Evolutionary conservation across 2,797 vertebrate species (phyloP).

Genomic region (Poeciliopsis turneri): DNA sequence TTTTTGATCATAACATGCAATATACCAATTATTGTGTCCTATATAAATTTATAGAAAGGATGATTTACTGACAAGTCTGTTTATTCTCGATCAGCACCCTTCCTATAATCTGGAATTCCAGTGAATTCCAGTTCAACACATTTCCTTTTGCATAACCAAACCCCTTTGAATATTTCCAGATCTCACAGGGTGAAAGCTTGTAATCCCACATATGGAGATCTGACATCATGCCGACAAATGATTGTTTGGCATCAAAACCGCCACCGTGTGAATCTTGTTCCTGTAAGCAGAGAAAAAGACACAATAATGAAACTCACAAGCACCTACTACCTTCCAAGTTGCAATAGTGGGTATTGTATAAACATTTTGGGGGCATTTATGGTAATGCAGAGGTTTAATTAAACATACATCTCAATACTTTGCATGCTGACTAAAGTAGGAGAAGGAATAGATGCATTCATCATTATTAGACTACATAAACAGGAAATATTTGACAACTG

Average conservation of each 20-base stretch:
- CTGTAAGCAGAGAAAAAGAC: constrained; percentile 13
- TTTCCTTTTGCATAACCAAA: neutral
- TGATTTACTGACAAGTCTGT: neutral
- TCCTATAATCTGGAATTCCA: neutral
- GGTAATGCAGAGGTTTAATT: neutral
- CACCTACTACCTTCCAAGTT: constrained; percentile 1
- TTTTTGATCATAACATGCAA: neutral
- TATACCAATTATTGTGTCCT: neutral
- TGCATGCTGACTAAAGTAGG: neutral
- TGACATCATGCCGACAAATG: constrained; percentile 65
- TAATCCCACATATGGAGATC: constrained; percentile 39
- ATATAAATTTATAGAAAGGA: neutral
- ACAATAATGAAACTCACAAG: neutral
- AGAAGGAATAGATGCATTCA: neutral
- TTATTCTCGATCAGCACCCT: neutral
- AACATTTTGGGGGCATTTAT: neutral
- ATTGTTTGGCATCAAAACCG: constrained; percentile 42
- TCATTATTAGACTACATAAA: neutral
- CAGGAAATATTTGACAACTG: neutral
- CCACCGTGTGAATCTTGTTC: constrained; percentile 55
- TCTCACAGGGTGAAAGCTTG: neutral
- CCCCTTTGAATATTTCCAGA: neutral
- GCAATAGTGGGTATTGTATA: neutral
- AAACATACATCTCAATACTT: neutral
- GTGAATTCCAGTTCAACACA: neutral